Percentiles rank a stretch among this genome's conserved stretches.
Evolutionary conservation across 2,888 invertebrate genomes (phyloP).

Genomic region (Nemotelus nigrinus): DNA sequence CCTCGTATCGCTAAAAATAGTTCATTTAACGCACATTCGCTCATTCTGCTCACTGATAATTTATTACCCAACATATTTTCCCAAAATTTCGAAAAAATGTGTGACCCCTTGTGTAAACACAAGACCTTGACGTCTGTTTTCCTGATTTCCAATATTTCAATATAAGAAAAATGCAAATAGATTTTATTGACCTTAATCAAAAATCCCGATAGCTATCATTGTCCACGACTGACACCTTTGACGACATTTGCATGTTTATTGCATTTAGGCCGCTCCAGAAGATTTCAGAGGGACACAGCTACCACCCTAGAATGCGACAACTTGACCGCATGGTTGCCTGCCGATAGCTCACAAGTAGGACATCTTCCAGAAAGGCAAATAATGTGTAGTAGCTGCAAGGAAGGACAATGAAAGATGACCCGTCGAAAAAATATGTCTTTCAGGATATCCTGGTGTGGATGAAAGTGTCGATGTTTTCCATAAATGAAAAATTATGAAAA

Average conservation of each 20-base stretch:
- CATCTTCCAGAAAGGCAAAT: constrained; percentile 19
- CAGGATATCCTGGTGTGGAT: constrained; percentile 37
- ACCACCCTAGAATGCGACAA: constrained; percentile 15
- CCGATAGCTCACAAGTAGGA: neutral
- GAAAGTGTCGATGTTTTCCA: constrained; percentile 39
- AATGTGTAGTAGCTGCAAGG: neutral
- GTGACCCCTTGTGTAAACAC: constrained; percentile 32
- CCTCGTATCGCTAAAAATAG: too few relatives aligned
- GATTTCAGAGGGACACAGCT: neutral
- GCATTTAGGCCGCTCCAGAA: constrained; percentile 35
- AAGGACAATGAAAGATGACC: constrained; percentile 42
- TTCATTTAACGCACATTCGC: too few relatives aligned
- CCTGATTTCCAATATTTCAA: constrained; percentile 3
- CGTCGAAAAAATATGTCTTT: neutral
- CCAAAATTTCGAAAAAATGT: neutral
- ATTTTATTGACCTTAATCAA: constrained; percentile 44
- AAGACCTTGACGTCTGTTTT: constrained; percentile 1
- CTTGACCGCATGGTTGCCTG: constrained; percentile 21
- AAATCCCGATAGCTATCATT: constrained; percentile 5
- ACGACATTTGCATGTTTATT: constrained; percentile 44
- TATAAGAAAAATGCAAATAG: constrained; percentile 26
- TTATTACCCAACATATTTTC: too few relatives aligned
- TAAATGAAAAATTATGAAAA: constrained; percentile 48
- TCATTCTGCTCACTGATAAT: too few relatives aligned
- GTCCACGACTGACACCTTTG: constrained; percentile 21